A percentile compares a stretch with the other conserved stretches of the same genome.
Conservation (phyloP, 1,140 invertebrate species). For the Brachionus angularis region DNA sequence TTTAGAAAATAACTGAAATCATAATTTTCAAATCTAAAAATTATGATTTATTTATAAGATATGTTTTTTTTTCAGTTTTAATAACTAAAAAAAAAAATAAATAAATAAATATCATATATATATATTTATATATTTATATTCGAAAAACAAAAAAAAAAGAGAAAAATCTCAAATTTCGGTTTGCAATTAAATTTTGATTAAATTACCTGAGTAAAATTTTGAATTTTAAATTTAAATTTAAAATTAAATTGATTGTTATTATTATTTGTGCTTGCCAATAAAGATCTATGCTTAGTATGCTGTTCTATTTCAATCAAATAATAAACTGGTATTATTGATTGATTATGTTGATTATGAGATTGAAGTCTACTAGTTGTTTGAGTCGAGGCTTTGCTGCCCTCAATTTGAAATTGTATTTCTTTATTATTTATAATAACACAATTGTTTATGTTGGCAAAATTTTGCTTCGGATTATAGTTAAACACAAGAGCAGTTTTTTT, state of each 20-base stretch:
- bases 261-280: too few species aligned
- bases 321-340: constrained; percentile 15
- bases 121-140: background rate
- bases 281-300: too few species aligned
- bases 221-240: constrained; percentile 17
- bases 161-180: background rate
- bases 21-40: too few species aligned
- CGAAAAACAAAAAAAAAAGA: background rate
- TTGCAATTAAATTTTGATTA: background rate
- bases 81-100: too few species aligned
- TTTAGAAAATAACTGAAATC: too few species aligned
- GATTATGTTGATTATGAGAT: background rate
- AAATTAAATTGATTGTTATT: too few species aligned
- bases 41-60: too few species aligned
- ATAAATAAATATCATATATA: too few species aligned
- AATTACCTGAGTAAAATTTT: constrained; percentile 8
- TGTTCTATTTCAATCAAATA: constrained; percentile 28
- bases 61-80: too few species aligned
- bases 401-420: constrained; percentile 34
- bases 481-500: background rate
- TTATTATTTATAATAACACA: constrained; percentile 17
- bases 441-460: constrained; percentile 22
- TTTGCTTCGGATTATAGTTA: background rate
- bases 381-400: constrained; percentile 8
- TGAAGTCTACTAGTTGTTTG: background rate